A percentile compares a stretch with the other conserved stretches of the same genome.
Evolutionary conservation across 2,113 vertebrate species (phyloP).

Genomic region (Vicugna pacos): DNA sequence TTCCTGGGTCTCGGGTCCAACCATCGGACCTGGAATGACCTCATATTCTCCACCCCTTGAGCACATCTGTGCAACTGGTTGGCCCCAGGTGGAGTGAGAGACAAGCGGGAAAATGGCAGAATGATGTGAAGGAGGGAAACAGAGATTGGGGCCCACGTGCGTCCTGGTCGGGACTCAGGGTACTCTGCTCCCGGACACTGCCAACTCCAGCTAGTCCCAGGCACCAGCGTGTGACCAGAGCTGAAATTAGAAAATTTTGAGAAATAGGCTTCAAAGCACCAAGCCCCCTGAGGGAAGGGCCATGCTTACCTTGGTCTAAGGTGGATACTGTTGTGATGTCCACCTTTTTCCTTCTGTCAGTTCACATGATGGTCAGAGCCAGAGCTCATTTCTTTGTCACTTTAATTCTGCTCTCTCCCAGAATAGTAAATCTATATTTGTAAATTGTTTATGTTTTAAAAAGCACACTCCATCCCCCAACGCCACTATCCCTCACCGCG

Average conservation of each 20-base stretch:
- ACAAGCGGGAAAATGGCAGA: background rate
- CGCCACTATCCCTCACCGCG: background rate
- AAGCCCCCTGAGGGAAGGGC: background rate
- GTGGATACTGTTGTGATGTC: background rate
- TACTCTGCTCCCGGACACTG: background rate
- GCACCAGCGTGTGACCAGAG: background rate
- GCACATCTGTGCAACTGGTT: background rate
- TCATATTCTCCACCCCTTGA: background rate
- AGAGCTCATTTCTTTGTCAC: background rate
- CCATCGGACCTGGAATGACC: background rate
- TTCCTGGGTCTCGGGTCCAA: background rate
- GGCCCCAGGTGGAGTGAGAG: accelerated
- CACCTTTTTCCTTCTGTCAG: background rate
- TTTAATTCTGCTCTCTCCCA: background rate
- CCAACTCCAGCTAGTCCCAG: background rate
- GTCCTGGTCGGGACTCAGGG: background rate
- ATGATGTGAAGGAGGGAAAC: background rate
- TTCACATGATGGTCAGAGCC: background rate
- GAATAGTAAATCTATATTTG: slow-evolving; percentile 39
- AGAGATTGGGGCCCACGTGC: background rate
- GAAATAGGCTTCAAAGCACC: background rate
- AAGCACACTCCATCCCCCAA: background rate
- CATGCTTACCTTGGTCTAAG: background rate
- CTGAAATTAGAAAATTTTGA: background rate
- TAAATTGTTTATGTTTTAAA: background rate